Base-by-base conservation (phyloP, 2,113 vertebrate genomes). In the Thymallus thymallus region DNA sequence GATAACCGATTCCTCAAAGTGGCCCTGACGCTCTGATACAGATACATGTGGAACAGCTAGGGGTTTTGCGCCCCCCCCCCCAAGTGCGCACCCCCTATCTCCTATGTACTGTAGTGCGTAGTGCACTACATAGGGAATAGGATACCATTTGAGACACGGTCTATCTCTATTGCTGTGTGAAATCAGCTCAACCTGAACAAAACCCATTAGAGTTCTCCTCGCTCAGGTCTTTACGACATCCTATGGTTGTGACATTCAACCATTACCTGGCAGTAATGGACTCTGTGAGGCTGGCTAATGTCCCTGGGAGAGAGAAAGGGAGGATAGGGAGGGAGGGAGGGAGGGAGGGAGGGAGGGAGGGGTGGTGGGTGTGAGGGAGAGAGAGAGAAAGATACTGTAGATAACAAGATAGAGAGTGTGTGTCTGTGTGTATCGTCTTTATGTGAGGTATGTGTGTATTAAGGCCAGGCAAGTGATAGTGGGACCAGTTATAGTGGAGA, bases 251-350 rank as follows among this genome's bases (percentile, higher is more conserved):
- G 88, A 91, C 88, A 88, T 91, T 90, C 83, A 85, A 65, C 86
- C 84, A 89, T 91, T 89, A 92, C 88, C 86, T 90, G 87, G 85
- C 85, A 88, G 89, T 92, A 92, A 92, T 92, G 88, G 88, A 89
- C 80, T 89, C 81, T 87, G 84, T 80, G 48, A 82, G 73, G 61
- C 48, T 51, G 64, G 79, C 84, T 89, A 84, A 88, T 89, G 84
- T 66, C 75, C 62, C 62, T 62, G 45, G 16, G 75, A 48, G 51
- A 3, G 32, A 45, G 24, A 3, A 77, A 62, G 65, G 41, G 29
- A n/a, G 24, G 32, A 41, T 3, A 16, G 26, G 24, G 18, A 22
- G 23, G 29, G 22, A 29, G 41, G 26, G 6, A 20, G 61, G 29
- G 61, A 29, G 35, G 24, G 51, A 7, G 64, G 23, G n/a, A 73